Evolutionary conservation across 2,113 vertebrate species (phyloP), one percentile per base, ranked within the genome.

Genomic region (Odobenus rosmarus): DNA sequence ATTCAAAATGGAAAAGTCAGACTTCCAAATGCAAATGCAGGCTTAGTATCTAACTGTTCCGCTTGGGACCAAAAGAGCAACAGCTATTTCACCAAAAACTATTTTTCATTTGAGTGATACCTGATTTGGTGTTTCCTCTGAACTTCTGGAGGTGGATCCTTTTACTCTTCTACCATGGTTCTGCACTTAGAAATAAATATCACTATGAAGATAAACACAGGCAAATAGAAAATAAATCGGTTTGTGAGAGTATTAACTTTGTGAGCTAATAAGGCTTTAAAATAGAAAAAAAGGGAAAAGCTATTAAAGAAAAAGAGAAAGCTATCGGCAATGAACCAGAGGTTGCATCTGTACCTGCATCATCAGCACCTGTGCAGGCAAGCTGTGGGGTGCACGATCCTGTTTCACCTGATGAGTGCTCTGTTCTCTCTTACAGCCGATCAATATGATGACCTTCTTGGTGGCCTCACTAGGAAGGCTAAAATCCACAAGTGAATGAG

Each of bases 231-330:
- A 97, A 72, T 67, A 53, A 90, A 42, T 95, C 87, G 84, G 36
- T 67, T 93, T 91, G 31, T 59, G 91, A 31, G 31, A 57, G 83
- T 82, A 88, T 80, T 94, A 87, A 83, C 26, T 62, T 82, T 90
- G 23, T 84, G 69, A 97, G 62, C 23, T 61, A 79, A 72, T 81
- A 95, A 93, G 67, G 49, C 42, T 93, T 90, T 91, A 93, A 93
- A 94, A 74, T 64, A 79, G 80, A 28, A 49, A 62, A 83, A 42
- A 26, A 80, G 6, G 33, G 7, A 51, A 13, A 46, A 57, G 28
- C 53, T 55, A 42, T 79, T 79, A 76, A 67, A 67, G n/a, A 36
- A 51, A 53, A 93, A 39, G 24, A 8, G 14, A 46, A 26, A 28
- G 72, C 69, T 69, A 46, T 33, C 21, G 31, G 72, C 42, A 7